A percentile compares a stretch with the other conserved stretches of the same genome.
phyloP scores from a whole-genome alignment of 2,888 invertebrate species.

The Pheosia tremula region DNA sequence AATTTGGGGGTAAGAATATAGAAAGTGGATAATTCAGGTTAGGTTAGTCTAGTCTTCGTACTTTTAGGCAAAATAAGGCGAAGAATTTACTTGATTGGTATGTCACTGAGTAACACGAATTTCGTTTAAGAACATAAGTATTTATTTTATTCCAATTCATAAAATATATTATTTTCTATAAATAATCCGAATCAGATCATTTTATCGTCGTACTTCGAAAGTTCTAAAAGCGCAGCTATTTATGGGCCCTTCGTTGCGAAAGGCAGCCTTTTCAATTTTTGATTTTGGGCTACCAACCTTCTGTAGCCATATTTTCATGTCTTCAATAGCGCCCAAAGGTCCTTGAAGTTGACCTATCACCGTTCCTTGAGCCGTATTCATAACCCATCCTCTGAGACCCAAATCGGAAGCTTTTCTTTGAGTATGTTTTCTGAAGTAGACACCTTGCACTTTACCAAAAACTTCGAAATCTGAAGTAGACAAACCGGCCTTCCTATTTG shows the following conservation, averaged over 20 bases:
- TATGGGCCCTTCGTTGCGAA: slow-evolving; percentile 85
- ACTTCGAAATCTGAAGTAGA: slow-evolving; percentile 82
- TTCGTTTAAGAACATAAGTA: background rate
- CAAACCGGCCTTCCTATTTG: slow-evolving; percentile 48
- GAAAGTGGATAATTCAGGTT: no score
- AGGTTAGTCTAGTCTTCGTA: no score
- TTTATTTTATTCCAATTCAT: background rate
- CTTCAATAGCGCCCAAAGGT: slow-evolving; percentile 76
- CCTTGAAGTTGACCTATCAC: slow-evolving; percentile 89
- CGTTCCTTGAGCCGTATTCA: slow-evolving; percentile 88
- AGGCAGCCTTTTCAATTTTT: slow-evolving; percentile 86
- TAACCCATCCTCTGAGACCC: slow-evolving; percentile 89
- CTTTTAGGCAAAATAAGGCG: no score
- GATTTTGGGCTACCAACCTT: slow-evolving; percentile 88
- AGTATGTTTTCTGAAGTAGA: slow-evolving; percentile 85
- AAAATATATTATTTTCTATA: slow-evolving; percentile 1
- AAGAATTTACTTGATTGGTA: no score
- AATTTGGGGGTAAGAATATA: no score
- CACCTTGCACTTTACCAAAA: slow-evolving; percentile 86
- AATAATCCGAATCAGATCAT: background rate
- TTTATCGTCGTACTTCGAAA: slow-evolving; percentile 78
- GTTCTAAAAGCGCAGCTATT: slow-evolving; percentile 65
- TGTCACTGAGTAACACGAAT: no score
- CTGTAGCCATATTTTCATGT: slow-evolving; percentile 86
- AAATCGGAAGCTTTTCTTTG: slow-evolving; percentile 85